Evolutionary conservation across 2,113 vertebrate genomes (phyloP).

Genomic region (Nibea albiflora): DNA sequence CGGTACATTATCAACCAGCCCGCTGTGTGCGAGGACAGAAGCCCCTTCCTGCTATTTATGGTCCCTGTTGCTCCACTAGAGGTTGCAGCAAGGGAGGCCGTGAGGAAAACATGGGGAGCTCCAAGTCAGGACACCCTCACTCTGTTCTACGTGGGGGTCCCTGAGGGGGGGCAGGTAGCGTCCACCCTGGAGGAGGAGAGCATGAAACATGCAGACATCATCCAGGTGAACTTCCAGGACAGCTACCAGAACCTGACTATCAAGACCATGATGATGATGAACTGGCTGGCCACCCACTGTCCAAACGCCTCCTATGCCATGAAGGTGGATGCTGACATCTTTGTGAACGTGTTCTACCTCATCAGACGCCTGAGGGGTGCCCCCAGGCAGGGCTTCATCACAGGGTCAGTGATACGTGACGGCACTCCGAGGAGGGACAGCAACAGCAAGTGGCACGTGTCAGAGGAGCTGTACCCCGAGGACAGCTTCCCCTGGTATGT

Average conservation of each 20-base stretch:
- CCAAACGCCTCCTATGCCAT: slow-evolving; percentile 80
- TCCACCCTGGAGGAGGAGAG: slow-evolving; percentile 77
- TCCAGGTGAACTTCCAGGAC: slow-evolving; percentile 88
- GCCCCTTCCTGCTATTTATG: slow-evolving; percentile 85
- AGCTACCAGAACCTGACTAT: slow-evolving; percentile 87
- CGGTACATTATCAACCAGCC: slow-evolving; percentile 81
- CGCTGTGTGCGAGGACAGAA: slow-evolving; percentile 47
- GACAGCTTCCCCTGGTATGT: slow-evolving; percentile 81
- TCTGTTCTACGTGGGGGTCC: slow-evolving; percentile 81
- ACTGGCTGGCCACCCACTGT: slow-evolving; percentile 85
- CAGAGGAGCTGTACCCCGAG: slow-evolving; percentile 72
- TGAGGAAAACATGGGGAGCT: slow-evolving; percentile 84
- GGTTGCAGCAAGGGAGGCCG: slow-evolving; percentile 32
- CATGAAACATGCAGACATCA: slow-evolving; percentile 73
- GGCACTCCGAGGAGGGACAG: slow-evolving; percentile 68
- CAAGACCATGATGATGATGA: slow-evolving; percentile 90
- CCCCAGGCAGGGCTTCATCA: slow-evolving; percentile 48
- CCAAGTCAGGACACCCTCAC: slow-evolving; percentile 51
- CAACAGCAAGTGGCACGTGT: slow-evolving; percentile 82
- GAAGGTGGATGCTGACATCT: slow-evolving; percentile 86
- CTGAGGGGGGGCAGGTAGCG: not conserved
- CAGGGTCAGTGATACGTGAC: slow-evolving; percentile 68
- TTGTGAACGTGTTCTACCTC: slow-evolving; percentile 83
- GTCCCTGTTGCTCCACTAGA: slow-evolving; percentile 70
- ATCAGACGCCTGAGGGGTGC: slow-evolving; percentile 38